These are phyloP conservation scores for Sinella curviseta DNA, from an alignment of 1,140 invertebrate genomes.

Conservation along the genomic window DNA sequence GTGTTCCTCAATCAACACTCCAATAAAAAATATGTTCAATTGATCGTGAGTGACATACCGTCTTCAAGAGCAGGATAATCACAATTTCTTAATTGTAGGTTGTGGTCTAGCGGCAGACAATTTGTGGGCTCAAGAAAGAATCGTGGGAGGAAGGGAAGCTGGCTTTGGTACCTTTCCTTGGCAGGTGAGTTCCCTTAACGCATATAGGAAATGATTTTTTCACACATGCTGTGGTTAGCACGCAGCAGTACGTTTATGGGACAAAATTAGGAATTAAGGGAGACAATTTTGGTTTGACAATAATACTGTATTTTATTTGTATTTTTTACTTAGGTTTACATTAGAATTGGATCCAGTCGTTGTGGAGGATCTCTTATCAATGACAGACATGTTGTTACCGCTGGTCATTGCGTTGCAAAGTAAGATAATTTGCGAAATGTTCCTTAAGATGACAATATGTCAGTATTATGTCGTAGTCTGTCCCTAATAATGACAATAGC, in stretches of 20 bases:
- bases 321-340: slow-evolving; percentile 73
- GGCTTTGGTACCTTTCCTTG: slow-evolving; percentile 93
- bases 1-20: neutral
- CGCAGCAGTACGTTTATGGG: too few species aligned
- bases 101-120: slow-evolving; percentile 81
- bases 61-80: too few species aligned
- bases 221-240: too few species aligned
- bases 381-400: slow-evolving; percentile 88
- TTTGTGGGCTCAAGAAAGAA: slow-evolving; percentile 76
- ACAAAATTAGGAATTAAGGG: too few species aligned
- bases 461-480: too few species aligned
- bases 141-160: slow-evolving; percentile 89
- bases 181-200: slow-evolving; percentile 64
- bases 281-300: neutral
- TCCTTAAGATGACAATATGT: neutral
- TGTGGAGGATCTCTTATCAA: slow-evolving; percentile 93
- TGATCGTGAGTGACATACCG: too few species aligned
- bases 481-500: too few species aligned
- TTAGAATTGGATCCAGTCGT: slow-evolving; percentile 83
- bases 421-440: slow-evolving; percentile 54
- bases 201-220: slow-evolving; percentile 19
- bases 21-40: neutral
- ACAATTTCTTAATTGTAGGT: slow-evolving; percentile 58
- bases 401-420: slow-evolving; percentile 92
- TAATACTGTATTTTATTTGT: neutral